These are phyloP conservation scores for Cerastis rubricosa DNA, from an alignment of 2,888 invertebrate species.

Conservation along the genomic window DNA sequence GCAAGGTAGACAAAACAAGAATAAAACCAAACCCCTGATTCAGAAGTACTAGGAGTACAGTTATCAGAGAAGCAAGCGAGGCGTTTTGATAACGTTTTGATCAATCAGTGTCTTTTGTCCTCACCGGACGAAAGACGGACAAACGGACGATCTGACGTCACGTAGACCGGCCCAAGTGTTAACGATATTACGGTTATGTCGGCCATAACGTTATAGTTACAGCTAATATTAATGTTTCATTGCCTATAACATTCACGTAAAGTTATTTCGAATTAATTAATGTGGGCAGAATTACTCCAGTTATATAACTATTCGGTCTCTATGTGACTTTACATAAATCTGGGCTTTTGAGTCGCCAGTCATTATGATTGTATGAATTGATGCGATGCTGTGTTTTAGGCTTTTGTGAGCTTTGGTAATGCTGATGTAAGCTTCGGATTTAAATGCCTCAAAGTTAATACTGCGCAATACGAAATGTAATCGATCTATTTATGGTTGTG, in stretches of 20 bases:
- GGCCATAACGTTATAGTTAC: slow-evolving; percentile 56
- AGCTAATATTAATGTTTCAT: slow-evolving; percentile 59
- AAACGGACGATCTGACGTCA: slow-evolving; percentile 18
- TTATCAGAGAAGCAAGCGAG: slow-evolving; percentile 73
- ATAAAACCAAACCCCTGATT: slow-evolving; percentile 14
- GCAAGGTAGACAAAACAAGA: slow-evolving; percentile 15
- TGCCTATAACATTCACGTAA: slow-evolving; percentile 60
- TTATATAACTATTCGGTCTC: slow-evolving; percentile 14
- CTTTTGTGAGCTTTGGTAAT: slow-evolving; percentile 4
- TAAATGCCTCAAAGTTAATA: not conserved
- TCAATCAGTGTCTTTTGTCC: slow-evolving; percentile 75
- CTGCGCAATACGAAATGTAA: not conserved
- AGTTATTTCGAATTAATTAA: slow-evolving; percentile 61
- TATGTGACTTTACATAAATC: slow-evolving; percentile 29
- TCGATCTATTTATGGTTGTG: not conserved
- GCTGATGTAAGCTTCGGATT: slow-evolving; percentile 8
- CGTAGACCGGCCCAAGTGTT: slow-evolving; percentile 51
- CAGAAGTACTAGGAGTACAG: slow-evolving; percentile 38
- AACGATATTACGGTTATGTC: slow-evolving; percentile 55
- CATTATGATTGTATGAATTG: slow-evolving; percentile 20
- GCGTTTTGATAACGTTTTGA: slow-evolving; percentile 72
- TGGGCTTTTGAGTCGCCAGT: slow-evolving; percentile 2
- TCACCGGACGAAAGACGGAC: slow-evolving; percentile 3
- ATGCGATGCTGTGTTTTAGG: slow-evolving; percentile 23
- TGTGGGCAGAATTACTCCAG: slow-evolving; percentile 33